Conservation (phyloP, 2,797 vertebrate species). For the Labroides dimidiatus region DNA sequence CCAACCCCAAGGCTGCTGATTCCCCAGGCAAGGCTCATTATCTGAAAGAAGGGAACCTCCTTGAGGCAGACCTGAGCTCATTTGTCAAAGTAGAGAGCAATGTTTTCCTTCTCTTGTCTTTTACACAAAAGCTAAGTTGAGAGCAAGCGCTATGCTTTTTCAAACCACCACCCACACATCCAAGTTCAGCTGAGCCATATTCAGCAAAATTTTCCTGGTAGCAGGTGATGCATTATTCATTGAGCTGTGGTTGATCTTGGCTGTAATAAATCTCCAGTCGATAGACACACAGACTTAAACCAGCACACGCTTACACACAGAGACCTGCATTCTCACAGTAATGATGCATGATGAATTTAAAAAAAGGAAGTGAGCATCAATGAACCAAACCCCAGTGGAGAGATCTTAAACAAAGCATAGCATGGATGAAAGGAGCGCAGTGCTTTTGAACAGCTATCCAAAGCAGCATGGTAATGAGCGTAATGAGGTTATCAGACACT, state of each 20-base stretch:
- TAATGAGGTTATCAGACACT: conserved; percentile 69
- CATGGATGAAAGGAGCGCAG: conserved; percentile 64
- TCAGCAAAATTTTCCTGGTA: conserved; percentile 67
- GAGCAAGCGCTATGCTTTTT: conserved; percentile 36
- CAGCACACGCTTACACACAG: conserved; percentile 27
- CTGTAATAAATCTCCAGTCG: conserved; percentile 61
- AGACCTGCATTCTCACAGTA: conserved; percentile 34
- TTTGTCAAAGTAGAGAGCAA: conserved; percentile 63
- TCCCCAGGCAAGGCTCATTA: conserved; percentile 44
- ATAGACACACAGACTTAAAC: conserved; percentile 47
- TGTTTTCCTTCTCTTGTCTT: conserved; percentile 42
- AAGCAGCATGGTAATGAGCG: conserved; percentile 69
- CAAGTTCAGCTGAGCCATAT: conserved; percentile 52
- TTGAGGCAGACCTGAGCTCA: conserved; percentile 56
- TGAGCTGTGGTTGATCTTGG: conserved; percentile 55
- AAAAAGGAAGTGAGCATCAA: conserved; percentile 40
- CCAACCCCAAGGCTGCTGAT: conserved; percentile 14
- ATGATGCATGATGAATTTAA: conserved; percentile 44
- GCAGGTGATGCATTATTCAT: conserved; percentile 74
- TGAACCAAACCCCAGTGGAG: conserved; percentile 64
- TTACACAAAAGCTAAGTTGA: conserved; percentile 30
- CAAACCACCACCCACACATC: conserved; percentile 40
- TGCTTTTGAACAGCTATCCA: conserved; percentile 66
- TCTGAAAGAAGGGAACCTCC: conserved; percentile 36
- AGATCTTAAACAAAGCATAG: conserved; percentile 67